These are phyloP conservation scores for Chloroceryle amazona DNA, from an alignment of 2,797 vertebrate species.

Conservation along the genomic window DNA sequence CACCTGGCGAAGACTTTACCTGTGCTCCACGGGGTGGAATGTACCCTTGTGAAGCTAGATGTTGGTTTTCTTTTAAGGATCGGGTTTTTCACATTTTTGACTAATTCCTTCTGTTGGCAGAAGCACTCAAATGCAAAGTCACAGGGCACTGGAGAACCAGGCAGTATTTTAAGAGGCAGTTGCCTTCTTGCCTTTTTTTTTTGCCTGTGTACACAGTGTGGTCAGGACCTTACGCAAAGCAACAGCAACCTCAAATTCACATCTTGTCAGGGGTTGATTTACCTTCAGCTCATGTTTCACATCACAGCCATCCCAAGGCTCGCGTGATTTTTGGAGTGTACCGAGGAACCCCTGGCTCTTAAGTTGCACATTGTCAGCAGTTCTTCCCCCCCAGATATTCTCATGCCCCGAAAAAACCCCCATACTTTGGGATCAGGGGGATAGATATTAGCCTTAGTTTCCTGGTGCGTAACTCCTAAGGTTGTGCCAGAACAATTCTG, in stretches of 20 bases:
- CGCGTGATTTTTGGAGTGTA: neutral
- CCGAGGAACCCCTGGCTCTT: neutral
- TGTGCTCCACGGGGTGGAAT: neutral
- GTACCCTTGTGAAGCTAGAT: neutral
- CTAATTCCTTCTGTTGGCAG: neutral
- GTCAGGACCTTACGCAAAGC: neutral
- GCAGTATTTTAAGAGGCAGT: neutral
- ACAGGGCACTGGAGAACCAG: neutral
- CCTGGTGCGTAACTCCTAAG: neutral
- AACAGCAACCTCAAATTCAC: neutral
- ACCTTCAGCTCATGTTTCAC: neutral
- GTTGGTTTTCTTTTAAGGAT: neutral
- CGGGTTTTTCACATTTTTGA: neutral
- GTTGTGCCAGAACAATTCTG: neutral
- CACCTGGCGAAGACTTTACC: neutral
- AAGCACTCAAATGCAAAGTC: neutral
- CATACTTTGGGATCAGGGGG: neutral
- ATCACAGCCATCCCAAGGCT: neutral
- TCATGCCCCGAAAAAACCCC: neutral
- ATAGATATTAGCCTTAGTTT: neutral
- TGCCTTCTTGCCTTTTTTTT: neutral
- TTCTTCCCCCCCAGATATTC: neutral
- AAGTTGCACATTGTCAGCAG: neutral
- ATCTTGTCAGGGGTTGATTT: neutral
- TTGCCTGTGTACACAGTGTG: no score